phyloP scores from a whole-genome alignment of 1,140 invertebrate genomes.

The Whitmania pigra region DNA sequence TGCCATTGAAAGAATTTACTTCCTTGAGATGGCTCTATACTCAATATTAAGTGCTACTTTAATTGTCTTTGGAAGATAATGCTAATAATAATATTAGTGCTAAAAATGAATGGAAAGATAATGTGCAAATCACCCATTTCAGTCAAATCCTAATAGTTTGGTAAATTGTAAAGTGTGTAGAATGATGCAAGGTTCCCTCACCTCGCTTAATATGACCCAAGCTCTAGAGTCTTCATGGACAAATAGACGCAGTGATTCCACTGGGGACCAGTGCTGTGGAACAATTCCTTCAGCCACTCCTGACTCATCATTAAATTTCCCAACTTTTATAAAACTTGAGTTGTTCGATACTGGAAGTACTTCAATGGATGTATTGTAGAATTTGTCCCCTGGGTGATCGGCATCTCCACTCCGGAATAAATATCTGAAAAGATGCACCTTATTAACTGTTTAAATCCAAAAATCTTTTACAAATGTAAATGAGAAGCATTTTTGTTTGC shows the following conservation, averaged over 20 bases:
- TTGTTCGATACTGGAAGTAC: slow-evolving; percentile 43
- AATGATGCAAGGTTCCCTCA: slow-evolving; percentile 39
- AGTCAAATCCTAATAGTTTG: too few species aligned
- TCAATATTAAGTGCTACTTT: too few species aligned
- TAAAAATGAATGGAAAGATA: too few species aligned
- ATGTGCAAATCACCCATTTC: too few species aligned
- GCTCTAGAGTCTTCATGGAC: slow-evolving; percentile 68
- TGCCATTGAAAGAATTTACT: too few species aligned
- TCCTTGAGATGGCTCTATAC: too few species aligned
- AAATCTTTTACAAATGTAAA: too few species aligned
- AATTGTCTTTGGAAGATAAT: too few species aligned
- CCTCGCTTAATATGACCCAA: slow-evolving; percentile 81
- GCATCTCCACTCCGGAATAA: slow-evolving; percentile 78
- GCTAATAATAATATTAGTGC: too few species aligned
- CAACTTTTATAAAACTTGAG: not conserved
- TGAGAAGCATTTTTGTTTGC: too few species aligned
- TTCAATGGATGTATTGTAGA: slow-evolving; percentile 78
- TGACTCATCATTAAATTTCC: slow-evolving; percentile 48
- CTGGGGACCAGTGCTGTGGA: slow-evolving; percentile 53
- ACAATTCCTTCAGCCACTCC: slow-evolving; percentile 63
- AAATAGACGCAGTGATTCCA: slow-evolving; percentile 58
- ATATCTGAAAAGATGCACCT: slow-evolving; percentile 50
- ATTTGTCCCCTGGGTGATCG: slow-evolving; percentile 77
- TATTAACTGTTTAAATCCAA: too few species aligned
- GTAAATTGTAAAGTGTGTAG: too few species aligned